Evolutionary conservation across 1,140 invertebrate species (phyloP), one percentile per base, ranked within the genome.

Genomic region (Vanessa atalanta): DNA sequence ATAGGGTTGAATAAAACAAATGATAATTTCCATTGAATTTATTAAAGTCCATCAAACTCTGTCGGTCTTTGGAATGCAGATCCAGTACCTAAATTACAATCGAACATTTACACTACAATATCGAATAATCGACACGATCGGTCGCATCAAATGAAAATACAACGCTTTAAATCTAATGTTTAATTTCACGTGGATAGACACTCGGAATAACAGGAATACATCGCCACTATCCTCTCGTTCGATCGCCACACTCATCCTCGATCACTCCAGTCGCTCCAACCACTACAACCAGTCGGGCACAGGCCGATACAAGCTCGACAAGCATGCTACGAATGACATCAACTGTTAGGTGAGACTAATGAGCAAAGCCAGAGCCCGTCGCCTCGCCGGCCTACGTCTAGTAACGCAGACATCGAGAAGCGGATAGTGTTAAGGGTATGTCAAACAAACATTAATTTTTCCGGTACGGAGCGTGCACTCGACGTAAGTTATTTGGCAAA

Each of bases 11-110:
- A 77, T 75, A 47, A 80, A 75, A 80, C 31, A 69, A 77, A 76
- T 65, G 69, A 53, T 77, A 66, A 72, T 83, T 77, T 83, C 70
- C 74, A 77, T 69, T 78, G 76, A 83, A 83, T 91, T 91, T 90
- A 90, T 91, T 70, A 61, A 84, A 89, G 80, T 89, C 82, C 87
- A 89, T 89, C 86, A 89, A 91, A 88, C 83, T 87, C 84, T 85
- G 86, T 89, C 83, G 87, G 88, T 85, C 81, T 88, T 90, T 90
- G 90, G 90, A 92, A 92, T 90, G 90, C 90, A 85, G 78, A 86
- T 87, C 86, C 83, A 90, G 75, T 85, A 84, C 80, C 85, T 86
- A 87, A 85, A 89, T 86, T 89, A 88, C 85, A 90, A 81, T 81
- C 81, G 82, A 79, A 79, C 79, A 81, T 84, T 85, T 86, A 73